Evolutionary conservation across 2,113 vertebrate genomes (phyloP).

Genomic region (Aptenodytes patagonicus): DNA sequence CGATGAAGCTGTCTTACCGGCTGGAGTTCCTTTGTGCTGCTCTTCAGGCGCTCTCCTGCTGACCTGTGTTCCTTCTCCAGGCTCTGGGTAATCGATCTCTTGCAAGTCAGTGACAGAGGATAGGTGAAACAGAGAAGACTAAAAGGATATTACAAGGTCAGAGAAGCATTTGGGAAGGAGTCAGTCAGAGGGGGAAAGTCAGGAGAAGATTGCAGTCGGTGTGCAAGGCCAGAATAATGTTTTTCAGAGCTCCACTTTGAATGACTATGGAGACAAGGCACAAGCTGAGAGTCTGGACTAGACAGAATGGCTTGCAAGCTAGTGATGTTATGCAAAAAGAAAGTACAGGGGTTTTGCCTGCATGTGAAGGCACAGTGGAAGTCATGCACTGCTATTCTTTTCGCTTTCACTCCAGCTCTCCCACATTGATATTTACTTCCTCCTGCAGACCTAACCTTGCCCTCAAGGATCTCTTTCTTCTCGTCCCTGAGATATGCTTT

Average conservation of each 20-base stretch:
- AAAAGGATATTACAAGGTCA: neutral
- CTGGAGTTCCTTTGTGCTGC: too few species aligned
- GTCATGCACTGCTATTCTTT: neutral
- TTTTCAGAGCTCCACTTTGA: neutral
- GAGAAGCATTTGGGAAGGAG: neutral
- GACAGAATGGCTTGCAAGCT: neutral
- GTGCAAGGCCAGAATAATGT: neutral
- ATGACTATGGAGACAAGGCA: neutral
- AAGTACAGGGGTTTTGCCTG: neutral
- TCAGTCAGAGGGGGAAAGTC: neutral
- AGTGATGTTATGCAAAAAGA: neutral
- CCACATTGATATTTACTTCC: neutral
- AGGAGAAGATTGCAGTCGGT: neutral
- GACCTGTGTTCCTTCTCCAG: too few species aligned
- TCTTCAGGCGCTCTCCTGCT: too few species aligned
- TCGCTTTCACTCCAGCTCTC: neutral
- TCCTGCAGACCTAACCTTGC: neutral
- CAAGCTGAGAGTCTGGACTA: neutral
- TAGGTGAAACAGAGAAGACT: neutral
- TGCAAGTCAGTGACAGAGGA: neutral
- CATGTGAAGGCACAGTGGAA: neutral
- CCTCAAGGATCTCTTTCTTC: neutral
- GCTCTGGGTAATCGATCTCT: neutral
- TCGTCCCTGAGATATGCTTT: neutral
- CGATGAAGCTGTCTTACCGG: too few species aligned